Evolutionary conservation across 2,113 vertebrate species (phyloP), one percentile per base, ranked within the genome.

Genomic region (Scomber japonicus): DNA sequence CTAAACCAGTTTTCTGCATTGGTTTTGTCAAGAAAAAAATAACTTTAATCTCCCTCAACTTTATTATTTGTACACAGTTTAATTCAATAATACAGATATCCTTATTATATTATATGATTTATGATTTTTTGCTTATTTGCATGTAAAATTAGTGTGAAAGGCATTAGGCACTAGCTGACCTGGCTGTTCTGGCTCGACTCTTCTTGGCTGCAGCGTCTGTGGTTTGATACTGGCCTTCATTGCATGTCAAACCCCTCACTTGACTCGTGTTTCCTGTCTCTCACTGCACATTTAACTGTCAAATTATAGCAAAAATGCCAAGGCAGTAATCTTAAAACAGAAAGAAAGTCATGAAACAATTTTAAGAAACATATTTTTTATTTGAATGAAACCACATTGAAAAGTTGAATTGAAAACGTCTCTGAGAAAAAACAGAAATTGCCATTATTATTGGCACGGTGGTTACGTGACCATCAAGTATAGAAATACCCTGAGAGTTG

Each of bases 351-450:
- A 49, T 3, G 16, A 15, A 64, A 54, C 17, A 35, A 72, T 74
- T 69, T 49, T 50, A 55, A n/a, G 21, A 71, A 54, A 44, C 9
- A 44, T 5, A 7, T 51, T 4, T 82, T 89, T 89, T 77, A 85
- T 85, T 82, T 62, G 3, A 30, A 40, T 45, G 53, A 48, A 3
- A 31, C 54, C 11, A 57, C 46, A 45, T 63, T 2, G 60, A 70
- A 61, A 5, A 40, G 2, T 44, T 19, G 60, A 2, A 71, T 15
- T 35, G 46, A 48, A 24, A 66, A 63, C 7, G 1, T 61, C 12
- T 55, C 7, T 51, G 13, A 64, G 48, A 75, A 35, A 21, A 2
- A 56, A 48, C 35, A 12, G 2, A 16, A 6, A 17, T 48, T 15
- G 3, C 0, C 4, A 12, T 60, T 19, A 24, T 12, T n/a, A 21